Base-by-base conservation (phyloP, 92 coral and sea anemone species). In the Phenganax subtilis region DNA sequence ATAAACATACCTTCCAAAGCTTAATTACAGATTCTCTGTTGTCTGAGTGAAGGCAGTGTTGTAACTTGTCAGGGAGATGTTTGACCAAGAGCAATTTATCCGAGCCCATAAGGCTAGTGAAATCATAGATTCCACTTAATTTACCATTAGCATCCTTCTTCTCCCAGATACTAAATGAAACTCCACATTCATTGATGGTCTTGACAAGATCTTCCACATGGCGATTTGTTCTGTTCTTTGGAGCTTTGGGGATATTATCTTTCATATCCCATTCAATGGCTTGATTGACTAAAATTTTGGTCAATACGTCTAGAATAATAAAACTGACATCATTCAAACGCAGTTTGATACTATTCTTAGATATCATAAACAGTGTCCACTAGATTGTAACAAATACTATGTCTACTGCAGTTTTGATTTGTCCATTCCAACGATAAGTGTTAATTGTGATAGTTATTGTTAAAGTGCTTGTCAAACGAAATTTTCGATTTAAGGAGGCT, bases 191-290 rank as follows among this genome's bases (percentile, higher is more conserved):
- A 55, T 63, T 70, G 14, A 83, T 72, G 9, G 81, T 28, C 47
- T 83, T 83, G 17, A 75, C 81, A 30, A 75, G 81, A 74, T 15
- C 82, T 14, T 44, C 20, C 37, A 67, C 64, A 53, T 84, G 86
- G n/a, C 54, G 66, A 67, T 51, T 25, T 25, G 73, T 10, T 81
- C 86, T 75, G 44, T 76, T 15, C 56, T 74, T 63, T 55, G 57
- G 82, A 25, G 72, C 80, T 62, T 64, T 84, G 75, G 70, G 71
- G 51, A 75, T 14, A 27, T 84, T 75, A 17, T 62, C 86, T 60
- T 84, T 84, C 69, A 62, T 77, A n/a, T 85, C 80, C 87, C 87
- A 70, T 58, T 78, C 87, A 51, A 85, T 29, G 12, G 77, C 72
- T 55, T 85, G 71, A 54, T 55, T 25, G 11, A 77, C 76, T 53